Evolutionary conservation across 2,888 invertebrate genomes (phyloP), one percentile per base, ranked within the genome.

Genomic region (Cepaea hortensis): DNA sequence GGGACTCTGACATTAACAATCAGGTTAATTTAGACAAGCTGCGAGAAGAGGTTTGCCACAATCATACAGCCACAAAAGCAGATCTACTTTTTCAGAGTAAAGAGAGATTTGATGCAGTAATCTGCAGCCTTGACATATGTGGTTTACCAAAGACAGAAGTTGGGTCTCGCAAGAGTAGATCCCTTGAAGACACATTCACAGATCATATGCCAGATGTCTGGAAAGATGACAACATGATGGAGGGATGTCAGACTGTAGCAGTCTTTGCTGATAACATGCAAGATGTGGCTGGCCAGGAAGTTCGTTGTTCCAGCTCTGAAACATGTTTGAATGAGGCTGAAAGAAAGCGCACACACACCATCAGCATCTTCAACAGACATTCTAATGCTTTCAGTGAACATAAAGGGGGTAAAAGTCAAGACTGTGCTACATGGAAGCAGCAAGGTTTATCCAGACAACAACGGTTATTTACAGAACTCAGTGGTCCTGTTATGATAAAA

Each of bases 201-300:
- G 61, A 73, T 62, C 20, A 35, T 7, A 18, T 81, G 62, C 81
- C 86, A 20, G 68, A 75, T 7, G 15, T 73, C 9, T 86, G 81
- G 86, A 76, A 35, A 6, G 48, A 76, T 20, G 75, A 81, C 68
- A 76, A 23, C 3, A 20, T 76, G 50, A 73, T 50, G 18, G 73
- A 81, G 20, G 81, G 81, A 20, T 85, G 62, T 70, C 55, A 62
- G 3, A 80, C 55, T 15, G 62, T 81, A 35, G 81, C 81, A 1
- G 62, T 85, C 5, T 18, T n/a, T 6, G 76, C 75, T 18, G 61
- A 77, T 48, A 3, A 46, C 46, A 4, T 20, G 48, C 46, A 75
- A 23, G 75, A 5, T 48, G 46, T 15, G 48, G 46, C 15, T 6
- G 18, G 6, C 48, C 9, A 48, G 20, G 48, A 50, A 13, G 11